Percentiles rank a stretch among this genome's conserved stretches.
phyloP scores from a whole-genome alignment of 1,140 invertebrate genomes.

The Leucophenga varia region DNA sequence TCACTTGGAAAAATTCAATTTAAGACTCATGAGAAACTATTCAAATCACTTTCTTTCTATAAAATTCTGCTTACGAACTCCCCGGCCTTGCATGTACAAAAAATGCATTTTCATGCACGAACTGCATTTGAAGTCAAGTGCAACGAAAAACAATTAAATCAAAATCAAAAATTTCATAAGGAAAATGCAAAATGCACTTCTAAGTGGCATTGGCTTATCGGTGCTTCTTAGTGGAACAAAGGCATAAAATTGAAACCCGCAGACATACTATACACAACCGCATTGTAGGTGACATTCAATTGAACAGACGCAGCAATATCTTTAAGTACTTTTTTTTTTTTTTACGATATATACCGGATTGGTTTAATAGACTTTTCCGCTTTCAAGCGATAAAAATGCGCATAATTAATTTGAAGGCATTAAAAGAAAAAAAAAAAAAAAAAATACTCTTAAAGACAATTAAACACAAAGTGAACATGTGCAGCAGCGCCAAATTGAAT shows the following conservation, averaged over 20 bases:
- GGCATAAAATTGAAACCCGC: too few species aligned
- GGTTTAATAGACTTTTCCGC: slow-evolving; percentile 22
- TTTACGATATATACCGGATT: not conserved
- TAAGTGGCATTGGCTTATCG: too few species aligned
- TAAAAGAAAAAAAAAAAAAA: slow-evolving; percentile 11
- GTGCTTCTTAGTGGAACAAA: too few species aligned
- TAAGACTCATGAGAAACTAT: too few species aligned
- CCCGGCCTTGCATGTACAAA: too few species aligned
- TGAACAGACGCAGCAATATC: not conserved
- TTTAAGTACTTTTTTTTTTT: slow-evolving; percentile 15
- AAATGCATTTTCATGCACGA: slow-evolving; percentile 23
- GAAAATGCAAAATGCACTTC: too few species aligned
- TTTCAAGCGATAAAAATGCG: slow-evolving; percentile 24
- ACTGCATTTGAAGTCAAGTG: slow-evolving; percentile 29
- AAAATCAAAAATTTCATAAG: slow-evolving; percentile 35
- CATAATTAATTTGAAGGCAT: slow-evolving; percentile 30
- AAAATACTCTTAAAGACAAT: slow-evolving; percentile 17
- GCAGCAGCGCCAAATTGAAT: too few species aligned
- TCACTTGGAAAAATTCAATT: too few species aligned
- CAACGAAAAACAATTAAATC: slow-evolving; percentile 32
- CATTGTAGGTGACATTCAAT: too few species aligned
- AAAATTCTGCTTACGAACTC: too few species aligned
- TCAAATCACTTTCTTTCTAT: too few species aligned
- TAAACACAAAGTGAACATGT: slow-evolving; percentile 24
- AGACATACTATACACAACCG: too few species aligned